Percentiles rank a stretch among this genome's conserved stretches.
These are phyloP conservation scores for Paramormyrops hopkinsi DNA, from an alignment of 2,797 vertebrate genomes.

Conservation along the genomic window DNA sequence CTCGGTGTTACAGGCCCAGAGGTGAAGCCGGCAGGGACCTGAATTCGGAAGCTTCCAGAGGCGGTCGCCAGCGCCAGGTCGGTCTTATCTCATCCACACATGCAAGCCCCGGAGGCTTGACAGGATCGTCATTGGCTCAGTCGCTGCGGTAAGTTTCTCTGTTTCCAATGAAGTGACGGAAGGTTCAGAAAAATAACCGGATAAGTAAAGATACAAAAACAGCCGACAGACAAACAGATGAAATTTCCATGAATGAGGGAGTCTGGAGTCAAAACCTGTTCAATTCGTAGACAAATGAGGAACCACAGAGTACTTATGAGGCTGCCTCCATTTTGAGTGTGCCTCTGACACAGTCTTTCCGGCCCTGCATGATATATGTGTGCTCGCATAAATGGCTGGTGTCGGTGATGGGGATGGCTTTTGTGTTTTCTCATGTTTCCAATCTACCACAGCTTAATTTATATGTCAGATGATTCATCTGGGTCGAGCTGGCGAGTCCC, in stretches of 20 bases:
- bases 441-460: not conserved
- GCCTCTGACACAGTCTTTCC: not conserved
- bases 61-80: not conserved
- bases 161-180: not conserved
- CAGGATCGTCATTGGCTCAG: not conserved
- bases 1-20: not conserved
- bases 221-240: not conserved
- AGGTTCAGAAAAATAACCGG: not conserved
- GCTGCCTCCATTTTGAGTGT: not conserved
- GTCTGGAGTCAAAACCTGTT: not conserved
- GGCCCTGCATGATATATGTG: not conserved
- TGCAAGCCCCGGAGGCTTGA: not conserved
- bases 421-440: not conserved
- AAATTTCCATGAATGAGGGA: not conserved
- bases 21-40: not conserved
- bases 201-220: not conserved
- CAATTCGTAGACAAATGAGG: not conserved
- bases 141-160: not conserved
- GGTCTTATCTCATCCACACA: slow-evolving; percentile 13
- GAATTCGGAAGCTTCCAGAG: not conserved
- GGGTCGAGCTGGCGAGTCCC: not conserved
- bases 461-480: not conserved
- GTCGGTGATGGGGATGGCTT: not conserved
- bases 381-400: not conserved
- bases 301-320: not conserved